Base-by-base conservation (phyloP, 2,888 invertebrate species). In the Margaritifera margaritifera region DNA sequence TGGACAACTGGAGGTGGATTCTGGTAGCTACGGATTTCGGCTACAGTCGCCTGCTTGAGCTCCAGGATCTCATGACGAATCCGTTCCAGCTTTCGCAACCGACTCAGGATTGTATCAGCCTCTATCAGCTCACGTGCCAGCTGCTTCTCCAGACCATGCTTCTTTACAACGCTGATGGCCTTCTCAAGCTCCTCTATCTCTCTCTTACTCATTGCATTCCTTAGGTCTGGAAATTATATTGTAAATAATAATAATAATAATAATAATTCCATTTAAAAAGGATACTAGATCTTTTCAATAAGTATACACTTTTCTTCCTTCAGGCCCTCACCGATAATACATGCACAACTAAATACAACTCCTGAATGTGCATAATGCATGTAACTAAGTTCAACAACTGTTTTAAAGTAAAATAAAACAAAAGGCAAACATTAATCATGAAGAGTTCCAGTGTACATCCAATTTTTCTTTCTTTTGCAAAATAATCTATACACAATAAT, bases 1-100 rank as follows among this genome's bases (percentile, higher is more conserved):
- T 88, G 88, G 6, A 89, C 88, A 19, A 84, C 80, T 8, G 71
- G 64, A 20, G 89, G 89, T 15, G 89, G 89, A 11, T 82, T 86
- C 68, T 82, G 81, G 73, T 89, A 89, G 74, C 87, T 88, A 58
- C 87, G 72, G 60, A 89, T 88, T 77, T 89, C 89, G 1, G 89
- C 88, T 66, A 89, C 87, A 0, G 89, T 89, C 0, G 87, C 82
- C 75, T 89, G 88, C 65, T 88, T 87, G 75, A 89, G 80, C 65
- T 84, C 84, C 70, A 84, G 67, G 57, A 85, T 84, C 71, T 83
- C 84, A 50, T 83, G 82, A 11, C 84, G 75, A 64, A 84, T 85
- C 19, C 83, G 74, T 68, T 84, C 82, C 62, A 84, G 77, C 62
- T 83, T 76, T 50, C 78, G 75, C 50, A 86, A 77, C 11, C 84